Conservation (phyloP, 2,113 vertebrate genomes). For the Prunella fulvescens region DNA sequence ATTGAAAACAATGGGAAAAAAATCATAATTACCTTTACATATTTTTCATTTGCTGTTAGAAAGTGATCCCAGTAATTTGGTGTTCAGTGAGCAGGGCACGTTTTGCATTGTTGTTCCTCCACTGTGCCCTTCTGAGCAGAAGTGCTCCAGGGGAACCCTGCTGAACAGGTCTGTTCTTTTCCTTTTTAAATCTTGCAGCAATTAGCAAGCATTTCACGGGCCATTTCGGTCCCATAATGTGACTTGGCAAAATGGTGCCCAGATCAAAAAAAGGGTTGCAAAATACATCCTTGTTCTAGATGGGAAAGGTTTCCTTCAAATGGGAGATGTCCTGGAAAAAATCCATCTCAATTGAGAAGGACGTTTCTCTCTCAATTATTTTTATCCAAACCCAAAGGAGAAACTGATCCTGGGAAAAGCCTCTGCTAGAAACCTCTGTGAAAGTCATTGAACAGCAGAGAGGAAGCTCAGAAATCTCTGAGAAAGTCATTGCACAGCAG, state of each 20-base stretch:
- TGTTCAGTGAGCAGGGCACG: slow-evolving; percentile 57
- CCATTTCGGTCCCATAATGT: slow-evolving; percentile 79
- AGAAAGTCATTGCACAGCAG: neutral
- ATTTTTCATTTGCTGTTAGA: slow-evolving; percentile 69
- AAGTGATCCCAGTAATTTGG: slow-evolving; percentile 77
- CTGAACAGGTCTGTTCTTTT: slow-evolving; percentile 52
- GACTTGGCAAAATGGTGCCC: slow-evolving; percentile 70
- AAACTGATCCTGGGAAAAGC: neutral
- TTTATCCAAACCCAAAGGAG: neutral
- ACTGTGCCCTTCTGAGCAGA: slow-evolving; percentile 49
- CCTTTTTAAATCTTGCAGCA: slow-evolving; percentile 75
- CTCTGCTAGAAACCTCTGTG: neutral
- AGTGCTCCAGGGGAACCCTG: slow-evolving; percentile 18
- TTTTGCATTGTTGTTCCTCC: slow-evolving; percentile 55
- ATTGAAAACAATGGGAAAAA: slow-evolving; percentile 75
- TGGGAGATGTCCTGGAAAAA: slow-evolving; percentile 16
- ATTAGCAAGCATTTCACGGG: slow-evolving; percentile 87
- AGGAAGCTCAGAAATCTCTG: neutral
- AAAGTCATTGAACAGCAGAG: neutral
- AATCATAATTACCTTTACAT: slow-evolving; percentile 79
- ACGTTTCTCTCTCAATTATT: neutral
- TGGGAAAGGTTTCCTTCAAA: slow-evolving; percentile 52
- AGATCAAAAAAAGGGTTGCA: slow-evolving; percentile 29
- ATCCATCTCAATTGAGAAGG: neutral
- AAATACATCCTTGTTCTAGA: slow-evolving; percentile 63